Evolutionary conservation across 2,797 vertebrate species (phyloP).

Genomic region (Spea hammondii): DNA sequence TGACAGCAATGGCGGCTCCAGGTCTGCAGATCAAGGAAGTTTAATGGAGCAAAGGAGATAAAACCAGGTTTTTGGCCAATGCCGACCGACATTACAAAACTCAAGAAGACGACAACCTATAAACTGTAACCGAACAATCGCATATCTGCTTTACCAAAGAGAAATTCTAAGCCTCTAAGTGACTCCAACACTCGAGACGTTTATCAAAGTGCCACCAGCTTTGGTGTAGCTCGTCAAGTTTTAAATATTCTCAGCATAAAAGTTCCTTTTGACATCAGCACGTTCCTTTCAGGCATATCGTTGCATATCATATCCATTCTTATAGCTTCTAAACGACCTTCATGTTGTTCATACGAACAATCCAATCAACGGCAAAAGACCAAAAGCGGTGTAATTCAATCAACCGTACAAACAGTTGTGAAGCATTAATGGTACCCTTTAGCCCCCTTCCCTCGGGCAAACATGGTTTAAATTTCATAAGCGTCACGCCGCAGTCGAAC

Average conservation of each 20-base stretch:
- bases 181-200: slow-evolving; percentile 44
- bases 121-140: neutral
- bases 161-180: neutral
- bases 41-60: no score
- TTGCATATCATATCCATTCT: slow-evolving; percentile 78
- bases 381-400: slow-evolving; percentile 93
- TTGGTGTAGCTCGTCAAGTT: slow-evolving; percentile 77
- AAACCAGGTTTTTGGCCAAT: no score
- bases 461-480: slow-evolving; percentile 72
- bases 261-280: slow-evolving; percentile 97
- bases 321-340: slow-evolving; percentile 80
- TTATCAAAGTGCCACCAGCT: slow-evolving; percentile 63
- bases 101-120: neutral
- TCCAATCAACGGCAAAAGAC: slow-evolving; percentile 96
- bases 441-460: slow-evolving; percentile 69
- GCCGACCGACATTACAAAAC: neutral
- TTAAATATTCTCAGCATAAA: slow-evolving; percentile 90
- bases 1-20: no score
- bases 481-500: slow-evolving; percentile 66
- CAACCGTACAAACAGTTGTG: slow-evolving; percentile 86
- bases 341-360: slow-evolving; percentile 89
- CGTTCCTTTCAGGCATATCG: slow-evolving; percentile 93
- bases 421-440: slow-evolving; percentile 70
- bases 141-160: neutral
- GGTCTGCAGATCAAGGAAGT: no score